Conservation (phyloP, 2,888 invertebrate genomes). For the Diloba caeruleocephala region DNA sequence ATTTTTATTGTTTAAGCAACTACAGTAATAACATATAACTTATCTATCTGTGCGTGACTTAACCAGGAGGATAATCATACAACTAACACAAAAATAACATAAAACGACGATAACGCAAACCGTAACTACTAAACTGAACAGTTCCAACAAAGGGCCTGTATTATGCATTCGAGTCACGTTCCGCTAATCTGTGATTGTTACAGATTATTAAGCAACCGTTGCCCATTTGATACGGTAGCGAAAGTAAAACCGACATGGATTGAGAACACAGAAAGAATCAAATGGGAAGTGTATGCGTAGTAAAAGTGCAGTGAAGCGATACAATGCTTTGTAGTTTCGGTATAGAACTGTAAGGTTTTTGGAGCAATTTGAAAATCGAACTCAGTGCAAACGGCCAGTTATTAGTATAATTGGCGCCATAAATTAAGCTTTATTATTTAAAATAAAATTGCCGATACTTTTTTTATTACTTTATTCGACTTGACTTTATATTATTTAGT, state of each 20-base stretch:
- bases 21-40: not conserved
- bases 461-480: too few relatives aligned
- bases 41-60: conserved; percentile 42
- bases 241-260: conserved; percentile 61
- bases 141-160: conserved; percentile 52
- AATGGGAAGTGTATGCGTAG: conserved; percentile 15
- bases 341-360: conserved; percentile 2
- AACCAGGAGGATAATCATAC: conserved; percentile 58
- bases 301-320: conserved; percentile 9
- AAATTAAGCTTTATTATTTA: not conserved
- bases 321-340: conserved; percentile 2
- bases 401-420: not conserved
- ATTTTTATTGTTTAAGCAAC: conserved; percentile 1
- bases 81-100: conserved; percentile 63
- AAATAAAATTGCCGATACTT: not conserved
- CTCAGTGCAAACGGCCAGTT: not conserved
- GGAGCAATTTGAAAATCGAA: conserved; percentile 25
- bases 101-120: conserved; percentile 56
- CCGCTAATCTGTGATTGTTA: conserved; percentile 70
- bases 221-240: conserved; percentile 60
- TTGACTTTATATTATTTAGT: too few relatives aligned
- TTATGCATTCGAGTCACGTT: conserved; percentile 67
- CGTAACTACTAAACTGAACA: conserved; percentile 54
- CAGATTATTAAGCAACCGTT: conserved; percentile 71
- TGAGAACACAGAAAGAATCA: conserved; percentile 54